phyloP scores from a whole-genome alignment of 2,888 invertebrate genomes.

The Lithophane leautieri region DNA sequence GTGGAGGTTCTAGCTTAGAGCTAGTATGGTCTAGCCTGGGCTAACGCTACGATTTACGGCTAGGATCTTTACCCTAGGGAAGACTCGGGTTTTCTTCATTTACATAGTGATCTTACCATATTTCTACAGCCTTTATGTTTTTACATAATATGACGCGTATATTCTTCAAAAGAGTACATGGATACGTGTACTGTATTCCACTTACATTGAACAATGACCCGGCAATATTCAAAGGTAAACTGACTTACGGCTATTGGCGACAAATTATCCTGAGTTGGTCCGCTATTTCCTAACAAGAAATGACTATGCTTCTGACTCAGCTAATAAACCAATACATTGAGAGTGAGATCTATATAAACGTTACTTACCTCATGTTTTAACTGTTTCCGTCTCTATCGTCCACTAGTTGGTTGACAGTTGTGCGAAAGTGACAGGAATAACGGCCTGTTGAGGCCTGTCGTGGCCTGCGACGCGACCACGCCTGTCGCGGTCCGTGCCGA shows the following conservation, averaged over 20 bases:
- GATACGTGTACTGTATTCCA: neutral
- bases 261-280: neutral
- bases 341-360: neutral
- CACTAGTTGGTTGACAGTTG: neutral
- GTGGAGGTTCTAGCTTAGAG: conserved; percentile 32
- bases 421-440: neutral
- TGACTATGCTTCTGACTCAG: neutral
- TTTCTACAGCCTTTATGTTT: conserved; percentile 49
- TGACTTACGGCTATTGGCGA: neutral
- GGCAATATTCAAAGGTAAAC: neutral
- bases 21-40: conserved; percentile 28
- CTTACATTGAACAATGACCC: neutral
- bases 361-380: neutral
- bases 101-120: conserved; percentile 51
- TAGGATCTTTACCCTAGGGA: conserved; percentile 49
- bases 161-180: neutral
- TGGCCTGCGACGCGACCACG: no score
- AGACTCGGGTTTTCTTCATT: conserved; percentile 46
- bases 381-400: neutral
- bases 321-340: neutral
- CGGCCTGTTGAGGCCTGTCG: no score
- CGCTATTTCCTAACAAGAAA: neutral
- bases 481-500: no score
- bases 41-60: conserved; percentile 49
- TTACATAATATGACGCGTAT: conserved; percentile 35